phyloP scores from a whole-genome alignment of 2,113 vertebrate species.

The Rhabdomys dilectus region DNA sequence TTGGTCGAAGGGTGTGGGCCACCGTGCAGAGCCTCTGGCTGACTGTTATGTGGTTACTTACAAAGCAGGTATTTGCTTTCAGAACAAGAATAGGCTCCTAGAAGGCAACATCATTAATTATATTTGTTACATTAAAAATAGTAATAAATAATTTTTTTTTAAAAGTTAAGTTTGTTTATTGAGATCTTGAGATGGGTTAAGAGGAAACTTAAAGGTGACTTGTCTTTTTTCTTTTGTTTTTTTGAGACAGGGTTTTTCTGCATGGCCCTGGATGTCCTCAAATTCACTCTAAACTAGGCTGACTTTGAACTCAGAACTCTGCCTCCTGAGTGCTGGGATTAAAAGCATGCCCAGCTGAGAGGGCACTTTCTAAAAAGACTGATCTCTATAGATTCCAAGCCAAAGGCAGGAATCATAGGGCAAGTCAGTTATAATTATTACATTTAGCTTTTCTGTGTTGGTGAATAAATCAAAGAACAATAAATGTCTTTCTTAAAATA shows the following conservation, averaged over 20 bases:
- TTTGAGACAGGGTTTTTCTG: not conserved
- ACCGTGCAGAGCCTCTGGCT: not conserved
- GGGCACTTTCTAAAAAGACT: not conserved
- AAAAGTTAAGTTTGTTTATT: not conserved
- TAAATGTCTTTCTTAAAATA: slow-evolving; percentile 38
- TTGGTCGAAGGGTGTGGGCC: not conserved
- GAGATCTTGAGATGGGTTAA: slow-evolving; percentile 4
- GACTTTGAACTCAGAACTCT: not conserved
- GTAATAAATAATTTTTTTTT: too few species aligned
- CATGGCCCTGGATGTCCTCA: not conserved
- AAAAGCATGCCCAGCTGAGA: not conserved
- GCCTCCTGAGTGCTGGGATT: not conserved
- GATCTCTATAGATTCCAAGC: not conserved
- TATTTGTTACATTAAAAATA: not conserved
- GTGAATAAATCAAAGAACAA: slow-evolving; percentile 49
- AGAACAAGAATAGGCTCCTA: not conserved
- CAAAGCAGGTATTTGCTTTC: not conserved
- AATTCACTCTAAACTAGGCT: not conserved
- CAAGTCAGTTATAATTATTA: not conserved
- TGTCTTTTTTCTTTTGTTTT: not conserved
- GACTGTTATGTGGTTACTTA: slow-evolving; percentile 21
- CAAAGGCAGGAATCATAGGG: not conserved
- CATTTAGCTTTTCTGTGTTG: not conserved
- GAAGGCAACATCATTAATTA: not conserved
- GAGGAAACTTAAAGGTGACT: not conserved